Evolutionary conservation across 2,888 invertebrate species (phyloP), one percentile per base, ranked within the genome.

Genomic region (Pseudococcus longispinus): DNA sequence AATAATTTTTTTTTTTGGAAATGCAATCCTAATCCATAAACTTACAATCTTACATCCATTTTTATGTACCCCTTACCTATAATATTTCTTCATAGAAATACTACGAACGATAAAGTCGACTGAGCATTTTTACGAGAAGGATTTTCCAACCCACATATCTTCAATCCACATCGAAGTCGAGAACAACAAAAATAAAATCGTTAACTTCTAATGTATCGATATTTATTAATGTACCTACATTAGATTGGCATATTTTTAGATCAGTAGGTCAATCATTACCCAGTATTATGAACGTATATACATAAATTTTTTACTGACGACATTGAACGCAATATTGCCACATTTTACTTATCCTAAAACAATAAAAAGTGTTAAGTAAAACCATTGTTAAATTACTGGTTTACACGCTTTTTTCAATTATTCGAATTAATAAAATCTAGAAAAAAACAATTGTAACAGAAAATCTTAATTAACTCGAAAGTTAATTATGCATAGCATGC

Each of bases 281-380:
- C 84, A 84, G 51, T 37, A 37, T 77, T 60, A 84, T 84, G 23
- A 42, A 77, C 77, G 77, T 42, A 77, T 74, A 83, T 55, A 84
- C 84, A 84, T 84, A 84, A 84, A 84, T 55, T 84, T 84, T 84
- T 84, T 84, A 84, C 20, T 85, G 65, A 70, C 70, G 84, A 85
- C 84, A 85, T 85, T 85, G 84, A 70, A 85, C 65, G 42, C 70
- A 85, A 85, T 85, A 85, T 85, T 85, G 65, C 84, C 70, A 20
- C 84, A 85, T 85, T 85, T 70, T 37, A 85, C 84, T 85, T 85
- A 85, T 85, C 84, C 65, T 85, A 85, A 85, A 85, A 85, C 84
- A 85, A 85, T 85, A 85, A 85, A 70, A 85, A 85, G 60, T 70
- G 70, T 70, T 37, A 70, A 85, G 26, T 42, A 85, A 70, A 85